Evolutionary conservation across 2,888 invertebrate genomes (phyloP), one percentile per base, ranked within the genome.

Genomic region (Xylocampa areola): DNA sequence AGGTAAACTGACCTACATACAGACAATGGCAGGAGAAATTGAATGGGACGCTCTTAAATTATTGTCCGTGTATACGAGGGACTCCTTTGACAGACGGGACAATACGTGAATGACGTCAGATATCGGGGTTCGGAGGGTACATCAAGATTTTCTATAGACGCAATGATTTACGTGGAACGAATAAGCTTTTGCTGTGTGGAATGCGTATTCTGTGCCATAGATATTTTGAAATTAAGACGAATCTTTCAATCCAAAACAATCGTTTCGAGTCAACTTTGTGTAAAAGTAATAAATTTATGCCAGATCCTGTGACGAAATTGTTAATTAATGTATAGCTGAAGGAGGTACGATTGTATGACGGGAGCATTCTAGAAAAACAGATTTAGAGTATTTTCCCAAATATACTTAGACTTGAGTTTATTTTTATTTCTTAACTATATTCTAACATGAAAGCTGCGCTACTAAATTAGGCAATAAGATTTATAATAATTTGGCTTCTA

Each of bases 11-110:
- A 76, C 79, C 81, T 66, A 83, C 50, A 81, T 80, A 53, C 61
- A 63, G 68, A 82, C 79, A 78, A 80, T 81, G 70, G 76, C 71
- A 69, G 65, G 68, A 61, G 69, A 68, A 73, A 81, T 81, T 82
- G 79, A 81, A 83, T 84, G 73, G 79, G 68, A 70, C 68, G 68
- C 71, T 77, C 84, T 80, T 82, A 83, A 86, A 85, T 85, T 82
- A 82, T 84, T 82, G 84, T 82, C 73, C 77, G 62, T 64, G 53
- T 57, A 61, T 68, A 74, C 73, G 60, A 53, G 63, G 53, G 63
- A 45, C 61, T 72, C 73, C 74, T 74, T 73, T 76, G 77, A 80
- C 75, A 77, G 62, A 66, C 53, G 68, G 50, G 47, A 85, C 82
- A 85, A 85, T 83, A 71, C 66, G 48, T 71, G 78, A 80, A 73